Conservation (phyloP, 2,797 vertebrate species). For the Nannoperca australis region DNA sequence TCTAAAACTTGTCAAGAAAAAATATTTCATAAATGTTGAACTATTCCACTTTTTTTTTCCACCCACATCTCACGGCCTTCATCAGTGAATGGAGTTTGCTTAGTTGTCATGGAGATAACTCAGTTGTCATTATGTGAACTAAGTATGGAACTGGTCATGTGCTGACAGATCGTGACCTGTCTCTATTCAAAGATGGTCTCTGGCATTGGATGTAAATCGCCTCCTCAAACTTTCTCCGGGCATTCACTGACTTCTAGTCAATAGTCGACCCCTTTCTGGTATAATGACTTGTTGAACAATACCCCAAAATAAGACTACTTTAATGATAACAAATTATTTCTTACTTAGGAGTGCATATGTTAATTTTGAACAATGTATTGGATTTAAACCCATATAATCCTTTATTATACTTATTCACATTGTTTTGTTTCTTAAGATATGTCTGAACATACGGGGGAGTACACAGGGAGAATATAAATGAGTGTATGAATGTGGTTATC, state of each 20-base stretch:
- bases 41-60: too few species aligned
- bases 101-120: background rate
- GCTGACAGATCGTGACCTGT: too few species aligned
- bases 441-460: constrained; percentile 4
- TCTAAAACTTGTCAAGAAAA: too few species aligned
- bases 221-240: too few species aligned
- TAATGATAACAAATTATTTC: background rate
- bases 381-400: background rate
- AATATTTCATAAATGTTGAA: too few species aligned
- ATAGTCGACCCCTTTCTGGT: background rate
- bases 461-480: constrained; percentile 11
- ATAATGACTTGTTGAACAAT: background rate
- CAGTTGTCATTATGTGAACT: background rate
- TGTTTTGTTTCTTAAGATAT: background rate
- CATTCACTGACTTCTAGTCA: background rate
- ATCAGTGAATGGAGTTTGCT: too few species aligned
- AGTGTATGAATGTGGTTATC: constrained; percentile 22
- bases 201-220: background rate
- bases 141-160: background rate
- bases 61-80: too few species aligned
- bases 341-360: background rate
- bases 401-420: background rate
- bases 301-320: background rate
- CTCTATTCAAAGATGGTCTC: background rate
- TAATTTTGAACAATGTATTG: too few species aligned